Percentiles rank a stretch among this genome's conserved stretches.
Conservation (phyloP, 2,888 invertebrate genomes). For the Galerucella pusilla region DNA sequence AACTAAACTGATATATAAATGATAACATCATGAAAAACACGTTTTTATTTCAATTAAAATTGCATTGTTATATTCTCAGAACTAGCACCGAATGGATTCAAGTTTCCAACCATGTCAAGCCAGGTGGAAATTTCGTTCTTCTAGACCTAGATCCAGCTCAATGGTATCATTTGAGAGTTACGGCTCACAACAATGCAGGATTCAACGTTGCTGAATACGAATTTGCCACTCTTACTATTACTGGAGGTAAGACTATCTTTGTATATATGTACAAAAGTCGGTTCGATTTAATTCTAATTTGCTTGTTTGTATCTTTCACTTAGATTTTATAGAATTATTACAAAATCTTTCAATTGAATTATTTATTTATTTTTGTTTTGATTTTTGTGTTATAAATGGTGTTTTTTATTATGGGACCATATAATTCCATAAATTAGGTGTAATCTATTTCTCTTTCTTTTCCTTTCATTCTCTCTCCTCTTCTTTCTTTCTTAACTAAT, state of each 20-base stretch:
- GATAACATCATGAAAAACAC: no score
- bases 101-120: conserved; percentile 92
- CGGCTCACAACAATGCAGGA: conserved; percentile 95
- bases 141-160: conserved; percentile 92
- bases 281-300: conserved; percentile 21
- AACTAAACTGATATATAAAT: no score
- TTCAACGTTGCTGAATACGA: conserved; percentile 95
- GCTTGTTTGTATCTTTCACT: conserved; percentile 33
- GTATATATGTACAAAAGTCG: conserved; percentile 48
- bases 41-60: not conserved
- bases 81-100: conserved; percentile 92
- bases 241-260: conserved; percentile 80
- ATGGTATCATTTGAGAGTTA: conserved; percentile 92
- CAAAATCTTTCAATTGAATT: conserved; percentile 19
- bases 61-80: conserved; percentile 64
- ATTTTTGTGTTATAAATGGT: not conserved
- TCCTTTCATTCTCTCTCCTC: no score
- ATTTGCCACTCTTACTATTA: conserved; percentile 92
- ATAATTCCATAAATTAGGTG: no score
- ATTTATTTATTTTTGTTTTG: not conserved
- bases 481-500: no score
- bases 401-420: no score
- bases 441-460: no score
- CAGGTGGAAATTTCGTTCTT: conserved; percentile 90
- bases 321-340: not conserved